phyloP scores from a whole-genome alignment of 2,113 vertebrate species.

The Colaptes auratus region DNA sequence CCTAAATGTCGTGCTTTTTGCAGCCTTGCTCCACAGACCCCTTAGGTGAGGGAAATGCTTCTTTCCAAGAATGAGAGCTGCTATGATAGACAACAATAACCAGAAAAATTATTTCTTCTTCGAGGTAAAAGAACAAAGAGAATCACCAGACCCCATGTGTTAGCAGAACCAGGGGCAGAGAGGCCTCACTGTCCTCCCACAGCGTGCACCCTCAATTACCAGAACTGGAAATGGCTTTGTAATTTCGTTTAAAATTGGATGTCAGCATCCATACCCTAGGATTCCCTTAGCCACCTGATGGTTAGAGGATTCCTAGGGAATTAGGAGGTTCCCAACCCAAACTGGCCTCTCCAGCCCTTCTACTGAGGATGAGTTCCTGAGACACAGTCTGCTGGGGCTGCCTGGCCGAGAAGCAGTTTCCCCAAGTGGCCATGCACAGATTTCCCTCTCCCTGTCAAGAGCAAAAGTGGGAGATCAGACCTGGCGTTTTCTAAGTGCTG shows the following conservation, averaged over 20 bases:
- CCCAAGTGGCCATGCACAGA: accelerated
- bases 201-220: not conserved
- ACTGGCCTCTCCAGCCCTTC: not conserved
- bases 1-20: not conserved
- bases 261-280: not conserved
- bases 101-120: not conserved
- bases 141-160: accelerated
- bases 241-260: not conserved
- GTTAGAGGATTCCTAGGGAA: not conserved
- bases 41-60: not conserved
- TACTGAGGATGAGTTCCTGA: accelerated
- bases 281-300: not conserved
- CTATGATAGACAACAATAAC: not conserved
- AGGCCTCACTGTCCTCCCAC: accelerated
- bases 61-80: not conserved
- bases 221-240: not conserved
- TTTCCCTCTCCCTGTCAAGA: not conserved
- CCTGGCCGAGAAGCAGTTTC: not conserved
- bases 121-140: not conserved
- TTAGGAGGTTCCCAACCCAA: not conserved
- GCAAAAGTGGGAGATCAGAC: conserved; percentile 24
- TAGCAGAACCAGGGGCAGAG: not conserved
- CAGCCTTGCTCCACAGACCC: not conserved
- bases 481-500: not conserved
- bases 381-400: too few relatives aligned